These are phyloP conservation scores for Sarotherodon lohbergeri DNA, from an alignment of 2,113 vertebrate genomes.

Conservation along the genomic window DNA sequence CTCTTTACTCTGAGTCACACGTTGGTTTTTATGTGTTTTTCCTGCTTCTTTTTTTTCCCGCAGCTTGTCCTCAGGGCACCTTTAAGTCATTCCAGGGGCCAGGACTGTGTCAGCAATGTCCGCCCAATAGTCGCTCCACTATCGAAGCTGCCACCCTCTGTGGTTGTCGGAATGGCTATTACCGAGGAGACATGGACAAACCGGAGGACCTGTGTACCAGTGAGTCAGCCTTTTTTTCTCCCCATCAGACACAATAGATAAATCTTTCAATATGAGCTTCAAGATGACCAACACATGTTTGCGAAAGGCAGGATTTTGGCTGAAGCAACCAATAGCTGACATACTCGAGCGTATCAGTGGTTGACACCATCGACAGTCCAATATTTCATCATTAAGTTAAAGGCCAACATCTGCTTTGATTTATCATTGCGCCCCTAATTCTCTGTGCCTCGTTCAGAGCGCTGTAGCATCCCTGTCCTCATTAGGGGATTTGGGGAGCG, in stretches of 20 bases:
- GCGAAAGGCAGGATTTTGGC: neutral
- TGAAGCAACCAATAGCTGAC: neutral
- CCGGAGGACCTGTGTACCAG: slow-evolving; percentile 89
- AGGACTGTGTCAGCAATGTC: slow-evolving; percentile 85
- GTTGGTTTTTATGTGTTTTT: neutral
- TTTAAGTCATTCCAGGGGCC: slow-evolving; percentile 91
- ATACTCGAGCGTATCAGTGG: neutral
- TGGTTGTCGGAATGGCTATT: slow-evolving; percentile 90
- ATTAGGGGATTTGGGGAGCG: slow-evolving; percentile 51
- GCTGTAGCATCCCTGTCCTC: slow-evolving; percentile 6
- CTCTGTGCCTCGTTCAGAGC: slow-evolving; percentile 11
- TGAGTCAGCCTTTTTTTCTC: slow-evolving; percentile 73
- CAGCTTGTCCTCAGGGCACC: slow-evolving; percentile 92
- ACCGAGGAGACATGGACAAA: slow-evolving; percentile 87
- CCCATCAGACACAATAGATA: neutral
- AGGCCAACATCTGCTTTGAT: slow-evolving; percentile 26
- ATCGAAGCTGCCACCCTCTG: slow-evolving; percentile 87
- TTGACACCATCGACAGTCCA: neutral
- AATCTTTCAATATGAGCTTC: neutral
- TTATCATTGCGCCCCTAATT: slow-evolving; percentile 24
- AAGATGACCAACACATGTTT: neutral
- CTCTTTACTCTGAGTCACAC: neutral
- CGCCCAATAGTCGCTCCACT: slow-evolving; percentile 88
- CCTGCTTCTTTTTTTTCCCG: neutral
- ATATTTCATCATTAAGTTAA: slow-evolving; percentile 34